phyloP scores from a whole-genome alignment of 2,888 invertebrate species.

The Lepetodrilus schrolli region DNA sequence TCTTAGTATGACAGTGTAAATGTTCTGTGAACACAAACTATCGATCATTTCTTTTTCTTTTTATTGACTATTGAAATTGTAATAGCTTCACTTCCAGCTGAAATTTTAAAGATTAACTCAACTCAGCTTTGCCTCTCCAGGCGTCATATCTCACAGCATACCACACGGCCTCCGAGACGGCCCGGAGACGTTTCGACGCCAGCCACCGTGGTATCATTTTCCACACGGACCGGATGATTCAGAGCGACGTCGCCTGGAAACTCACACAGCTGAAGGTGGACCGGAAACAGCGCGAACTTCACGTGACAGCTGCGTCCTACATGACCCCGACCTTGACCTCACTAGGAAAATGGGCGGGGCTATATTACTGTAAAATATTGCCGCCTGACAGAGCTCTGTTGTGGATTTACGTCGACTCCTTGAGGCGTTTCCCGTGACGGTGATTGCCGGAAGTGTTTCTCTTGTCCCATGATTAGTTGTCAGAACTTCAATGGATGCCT shows the following conservation, averaged over 20 bases:
- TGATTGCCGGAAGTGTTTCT: too few species aligned
- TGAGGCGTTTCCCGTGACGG: constrained; percentile 25
- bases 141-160: constrained; percentile 42
- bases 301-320: constrained; percentile 41
- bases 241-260: constrained; percentile 39
- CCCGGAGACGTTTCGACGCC: constrained; percentile 34
- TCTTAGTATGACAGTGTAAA: too few species aligned
- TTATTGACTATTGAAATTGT: too few species aligned
- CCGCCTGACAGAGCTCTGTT: constrained; percentile 41
- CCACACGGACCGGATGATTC: constrained; percentile 38
- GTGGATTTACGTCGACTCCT: constrained; percentile 45
- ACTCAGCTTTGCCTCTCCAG: constrained; percentile 28
- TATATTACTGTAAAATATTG: constrained; percentile 44
- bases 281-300: constrained; percentile 29
- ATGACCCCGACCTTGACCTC: constrained; percentile 32
- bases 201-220: constrained; percentile 38
- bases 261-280: constrained; percentile 35
- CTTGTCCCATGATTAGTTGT: too few species aligned
- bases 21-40: too few species aligned
- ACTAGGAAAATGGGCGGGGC: constrained; percentile 32
- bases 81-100: too few species aligned
- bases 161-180: constrained; percentile 37
- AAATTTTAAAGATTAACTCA: too few species aligned
- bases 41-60: too few species aligned
- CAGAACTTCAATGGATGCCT: too few species aligned